Conservation (phyloP, 2,797 vertebrate genomes). For the Argya squamiceps region DNA sequence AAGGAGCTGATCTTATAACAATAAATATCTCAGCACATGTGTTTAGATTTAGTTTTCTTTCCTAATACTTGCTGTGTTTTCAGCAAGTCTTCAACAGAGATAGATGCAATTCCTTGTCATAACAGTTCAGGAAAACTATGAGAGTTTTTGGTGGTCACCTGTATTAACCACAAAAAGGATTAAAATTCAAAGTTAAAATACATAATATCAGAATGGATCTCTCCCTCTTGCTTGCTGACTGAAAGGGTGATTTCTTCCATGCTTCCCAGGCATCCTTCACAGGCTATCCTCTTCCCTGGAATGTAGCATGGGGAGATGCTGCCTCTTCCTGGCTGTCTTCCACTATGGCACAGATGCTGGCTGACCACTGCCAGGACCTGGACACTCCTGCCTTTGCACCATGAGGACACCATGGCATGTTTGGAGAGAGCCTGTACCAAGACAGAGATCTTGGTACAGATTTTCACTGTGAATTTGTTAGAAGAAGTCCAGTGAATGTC, state of each 20-base stretch:
- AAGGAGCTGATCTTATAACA: not conserved
- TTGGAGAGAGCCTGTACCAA: not conserved
- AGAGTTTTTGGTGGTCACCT: not conserved
- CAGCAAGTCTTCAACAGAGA: not conserved
- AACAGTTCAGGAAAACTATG: not conserved
- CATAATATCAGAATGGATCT: not conserved
- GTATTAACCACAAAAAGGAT: not conserved
- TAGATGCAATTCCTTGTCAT: not conserved
- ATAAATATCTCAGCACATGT: not conserved
- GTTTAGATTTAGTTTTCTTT: not conserved
- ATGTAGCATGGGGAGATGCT: not conserved
- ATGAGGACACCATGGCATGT: fast-evolving
- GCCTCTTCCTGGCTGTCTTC: not conserved
- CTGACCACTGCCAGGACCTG: not conserved
- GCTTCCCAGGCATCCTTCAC: not conserved
- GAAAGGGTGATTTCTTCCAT: not conserved
- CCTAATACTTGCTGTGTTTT: not conserved
- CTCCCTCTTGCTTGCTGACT: not conserved
- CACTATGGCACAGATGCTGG: fast-evolving
- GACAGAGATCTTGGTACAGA: not conserved
- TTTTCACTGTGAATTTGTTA: not conserved
- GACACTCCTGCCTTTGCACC: not conserved
- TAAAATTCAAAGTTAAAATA: not conserved
- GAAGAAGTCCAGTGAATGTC: not conserved
- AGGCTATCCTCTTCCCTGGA: not conserved